Conservation (phyloP, 2,888 invertebrate species). For the Polia nebulosa region DNA sequence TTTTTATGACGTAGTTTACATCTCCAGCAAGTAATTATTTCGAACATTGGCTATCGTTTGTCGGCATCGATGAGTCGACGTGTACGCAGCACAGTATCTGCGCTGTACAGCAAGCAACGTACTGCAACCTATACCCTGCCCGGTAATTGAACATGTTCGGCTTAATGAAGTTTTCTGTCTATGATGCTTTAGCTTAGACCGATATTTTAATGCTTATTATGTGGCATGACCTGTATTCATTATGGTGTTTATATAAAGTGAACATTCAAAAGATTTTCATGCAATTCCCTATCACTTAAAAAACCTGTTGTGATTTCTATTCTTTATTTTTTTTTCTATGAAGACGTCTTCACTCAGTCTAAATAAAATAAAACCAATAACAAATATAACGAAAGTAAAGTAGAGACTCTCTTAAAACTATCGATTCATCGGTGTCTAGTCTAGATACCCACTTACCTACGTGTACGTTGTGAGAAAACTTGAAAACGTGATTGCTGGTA, state of each 20-base stretch:
- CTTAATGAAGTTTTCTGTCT: slow-evolving; percentile 84
- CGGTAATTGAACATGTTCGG: slow-evolving; percentile 86
- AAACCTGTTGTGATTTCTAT: background rate
- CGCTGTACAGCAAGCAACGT: slow-evolving; percentile 68
- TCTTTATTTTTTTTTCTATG: background rate
- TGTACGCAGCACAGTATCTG: slow-evolving; percentile 53
- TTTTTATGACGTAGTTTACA: slow-evolving; percentile 47
- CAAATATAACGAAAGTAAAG: slow-evolving; percentile 25
- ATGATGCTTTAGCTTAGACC: slow-evolving; percentile 49
- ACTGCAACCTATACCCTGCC: slow-evolving; percentile 71
- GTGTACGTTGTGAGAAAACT: slow-evolving; percentile 45
- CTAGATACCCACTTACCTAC: slow-evolving; percentile 44
- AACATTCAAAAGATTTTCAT: background rate
- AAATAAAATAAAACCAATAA: slow-evolving; percentile 18
- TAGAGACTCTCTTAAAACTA: slow-evolving; percentile 25
- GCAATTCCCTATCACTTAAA: background rate
- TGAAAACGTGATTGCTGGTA: slow-evolving; percentile 77
- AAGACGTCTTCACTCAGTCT: background rate
- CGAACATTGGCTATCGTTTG: slow-evolving; percentile 40
- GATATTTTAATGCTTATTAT: slow-evolving; percentile 15
- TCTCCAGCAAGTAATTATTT: slow-evolving; percentile 45
- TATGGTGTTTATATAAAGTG: no score
- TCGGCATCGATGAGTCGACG: slow-evolving; percentile 30
- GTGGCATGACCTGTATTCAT: background rate
- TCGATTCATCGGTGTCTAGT: slow-evolving; percentile 36